Evolutionary conservation across 2,888 invertebrate genomes (phyloP), one percentile per base, ranked within the genome.

Genomic region (Diplazon laetatorius): DNA sequence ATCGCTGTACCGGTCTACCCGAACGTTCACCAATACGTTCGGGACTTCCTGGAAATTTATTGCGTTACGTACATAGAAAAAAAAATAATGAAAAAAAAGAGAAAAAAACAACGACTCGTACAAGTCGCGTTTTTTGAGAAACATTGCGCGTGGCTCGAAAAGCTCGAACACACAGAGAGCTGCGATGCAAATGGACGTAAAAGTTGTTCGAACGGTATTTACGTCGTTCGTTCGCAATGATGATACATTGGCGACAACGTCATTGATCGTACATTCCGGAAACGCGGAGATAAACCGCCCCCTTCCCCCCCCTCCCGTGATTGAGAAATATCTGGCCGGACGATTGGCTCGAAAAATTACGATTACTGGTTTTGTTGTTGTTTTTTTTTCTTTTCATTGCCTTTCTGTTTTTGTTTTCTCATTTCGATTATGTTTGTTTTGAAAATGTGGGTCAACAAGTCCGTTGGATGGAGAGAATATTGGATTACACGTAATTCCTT

Each of bases 121-220:
- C n/a, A n/a, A n/a, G n/a, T n/a, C n/a, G n/a, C n/a, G n/a, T n/a
- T n/a, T n/a, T n/a, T n/a, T n/a, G n/a, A n/a, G n/a, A n/a, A n/a
- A n/a, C n/a, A 44, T n/a, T n/a, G n/a, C n/a, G n/a, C n/a, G n/a
- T n/a, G n/a, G n/a, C n/a, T n/a, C n/a, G n/a, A n/a, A 30, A 30
- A 30, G 30, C 30, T n/a, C n/a, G n/a, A n/a, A n/a, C n/a, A n/a
- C n/a, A n/a, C n/a, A n/a, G 59, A 30, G 42, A 63, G 63, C 60
- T 59, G 71, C 52, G 59, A 71, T 65, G 71, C 70, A 76, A 75
- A 76, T 76, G 71, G 76, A 44, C 60, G 71, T 66, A 65, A 71
- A 71, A 50, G 59, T 48, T 76, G 37, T 76, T 30, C 65, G 37
- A 52, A 46, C 65, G 65, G n/a, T n/a, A n/a, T n/a, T n/a, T 50